Evolutionary conservation across 2,888 invertebrate species (phyloP), one percentile per base, ranked within the genome.

Genomic region (Dexiosoma caninum): DNA sequence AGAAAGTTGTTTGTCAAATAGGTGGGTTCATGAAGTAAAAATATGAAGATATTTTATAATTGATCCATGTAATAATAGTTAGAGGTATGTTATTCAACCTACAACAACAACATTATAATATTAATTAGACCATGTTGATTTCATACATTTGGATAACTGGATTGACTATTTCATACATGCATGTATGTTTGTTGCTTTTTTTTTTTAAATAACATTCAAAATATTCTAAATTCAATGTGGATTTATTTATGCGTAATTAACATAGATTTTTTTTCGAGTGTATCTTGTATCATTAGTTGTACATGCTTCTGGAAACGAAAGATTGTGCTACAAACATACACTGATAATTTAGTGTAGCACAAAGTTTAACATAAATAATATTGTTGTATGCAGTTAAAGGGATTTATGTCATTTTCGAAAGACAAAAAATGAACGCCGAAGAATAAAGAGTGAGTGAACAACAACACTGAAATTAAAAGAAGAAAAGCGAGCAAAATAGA

Each of bases 321-420:
- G 14, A 32, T 46, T 46, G 14, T 49, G 14, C 7, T 30, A 55
- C 57, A 46, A 44, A 53, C 46, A 35, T 21, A 44, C 70, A 57
- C 46, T 70, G 37, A 67, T 72, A 64, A 75, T 66, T 79, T 70
- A 60, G 70, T 59, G 10, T 72, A 67, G 60, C 67, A 72, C 42
- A 40, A 60, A 76, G 66, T 76, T 70, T 59, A 66, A 66, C 81
- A 81, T 77, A 77, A 78, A 81, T 76, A 64, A 72, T 80, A 67
- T 71, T 75, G 55, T 67, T 69, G 67, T 59, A 53, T 60, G 80
- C 66, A 81, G 72, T 78, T 80, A 69, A 78, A 82, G 82, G 81
- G 83, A 83, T 82, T 83, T 82, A 79, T 81, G 81, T 79, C 79
- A 66, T 66, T 75, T 80, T 71, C 10, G 35, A 71, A 30, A 67